A percentile compares a stretch with the other conserved stretches of the same genome.
phyloP scores from a whole-genome alignment of 2,888 invertebrate species.

The Papilio demoleus region DNA sequence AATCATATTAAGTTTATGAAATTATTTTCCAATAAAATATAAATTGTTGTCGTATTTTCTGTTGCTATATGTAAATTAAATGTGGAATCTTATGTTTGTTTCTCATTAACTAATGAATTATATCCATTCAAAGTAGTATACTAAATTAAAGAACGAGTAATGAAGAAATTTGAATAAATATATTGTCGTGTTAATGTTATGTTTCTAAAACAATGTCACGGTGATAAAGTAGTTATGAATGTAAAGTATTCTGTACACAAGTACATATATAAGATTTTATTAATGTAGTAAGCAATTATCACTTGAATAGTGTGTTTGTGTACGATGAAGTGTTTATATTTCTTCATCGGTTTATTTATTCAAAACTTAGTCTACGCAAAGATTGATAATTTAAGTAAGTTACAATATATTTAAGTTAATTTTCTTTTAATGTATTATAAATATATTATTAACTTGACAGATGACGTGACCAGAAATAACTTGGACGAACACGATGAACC shows the following conservation, averaged over 20 bases:
- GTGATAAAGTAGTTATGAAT: background rate
- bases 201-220: background rate
- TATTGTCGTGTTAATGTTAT: background rate
- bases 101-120: too few species aligned
- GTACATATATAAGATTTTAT: slow-evolving; percentile 6
- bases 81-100: background rate
- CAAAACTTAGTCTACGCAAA: slow-evolving; percentile 2
- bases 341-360: slow-evolving; percentile 19
- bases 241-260: background rate
- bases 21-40: background rate
- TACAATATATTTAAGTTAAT: background rate
- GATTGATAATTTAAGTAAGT: slow-evolving; percentile 27
- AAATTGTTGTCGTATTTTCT: too few species aligned
- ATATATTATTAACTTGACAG: slow-evolving; percentile 22
- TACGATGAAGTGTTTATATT: background rate
- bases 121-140: too few species aligned
- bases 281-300: slow-evolving; percentile 17
- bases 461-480: background rate
- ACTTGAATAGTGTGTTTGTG: background rate
- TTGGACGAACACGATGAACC: slow-evolving; percentile 2
- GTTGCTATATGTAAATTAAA: background rate
- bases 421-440: background rate
- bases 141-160: too few species aligned
- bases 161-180: too few species aligned
- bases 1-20: background rate